These are phyloP conservation scores for Felis catus DNA, from an alignment of 2,113 vertebrate species.

Conservation along the genomic window F.catus_Fca126_mat1.0 CM031422.1:13890501-13891000, in stretches of 20 bases:
- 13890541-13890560: not conserved
- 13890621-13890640: not conserved
- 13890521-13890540: not conserved
- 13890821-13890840: not conserved
- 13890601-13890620: not conserved
- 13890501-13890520: not conserved
- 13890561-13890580: not conserved
- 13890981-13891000: not conserved
- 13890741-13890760: not conserved
- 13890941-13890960: too few relatives aligned
- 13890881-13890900: not conserved
- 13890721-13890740: accelerated
- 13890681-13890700: not conserved
- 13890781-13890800: not conserved
- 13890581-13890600: not conserved
- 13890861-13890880: not conserved
- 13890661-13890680: not conserved
- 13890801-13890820: not conserved
- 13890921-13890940: accelerated
- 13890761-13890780: not conserved
- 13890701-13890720: not conserved
- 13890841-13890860: not conserved
- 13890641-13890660: not conserved
- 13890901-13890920: too few relatives aligned
- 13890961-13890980: accelerated